These are phyloP conservation scores for Apotomis betuletana DNA, from an alignment of 2,888 invertebrate species.

Conservation along the genomic window DNA sequence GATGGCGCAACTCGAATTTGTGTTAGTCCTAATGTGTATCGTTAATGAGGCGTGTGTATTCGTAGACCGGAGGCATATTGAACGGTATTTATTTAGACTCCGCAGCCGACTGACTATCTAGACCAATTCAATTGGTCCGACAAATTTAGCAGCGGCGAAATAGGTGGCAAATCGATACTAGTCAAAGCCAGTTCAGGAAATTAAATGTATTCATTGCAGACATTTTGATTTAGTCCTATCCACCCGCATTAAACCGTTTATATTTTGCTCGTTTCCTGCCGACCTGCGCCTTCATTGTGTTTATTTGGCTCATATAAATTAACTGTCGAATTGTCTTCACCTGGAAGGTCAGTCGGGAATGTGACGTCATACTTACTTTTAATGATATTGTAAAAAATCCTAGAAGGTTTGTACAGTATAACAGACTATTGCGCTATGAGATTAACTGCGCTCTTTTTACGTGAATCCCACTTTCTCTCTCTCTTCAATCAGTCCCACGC, in stretches of 20 bases:
- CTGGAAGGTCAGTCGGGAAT: too few species aligned
- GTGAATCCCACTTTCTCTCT: too few species aligned
- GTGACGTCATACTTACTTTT: too few species aligned
- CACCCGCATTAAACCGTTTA: conserved; percentile 50
- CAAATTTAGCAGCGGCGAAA: conserved; percentile 60
- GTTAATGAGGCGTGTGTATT: not conserved
- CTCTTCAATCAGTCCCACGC: too few species aligned
- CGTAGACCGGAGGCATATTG: not conserved
- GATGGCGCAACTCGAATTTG: too few species aligned
- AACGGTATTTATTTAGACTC: conserved; percentile 16
- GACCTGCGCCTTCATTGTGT: conserved; percentile 44
- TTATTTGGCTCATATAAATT: conserved; percentile 39
- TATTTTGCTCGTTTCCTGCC: conserved; percentile 47
- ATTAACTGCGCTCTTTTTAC: too few species aligned
- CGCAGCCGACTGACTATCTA: conserved; percentile 34
- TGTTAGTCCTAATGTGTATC: not conserved
- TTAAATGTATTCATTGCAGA: conserved; percentile 67
- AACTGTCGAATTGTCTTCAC: conserved; percentile 13
- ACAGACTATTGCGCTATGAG: too few species aligned
- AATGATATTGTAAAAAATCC: too few species aligned
- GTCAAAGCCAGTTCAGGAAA: conserved; percentile 64
- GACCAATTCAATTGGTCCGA: conserved; percentile 58
- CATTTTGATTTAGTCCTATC: conserved; percentile 64
- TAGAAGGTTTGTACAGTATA: too few species aligned
- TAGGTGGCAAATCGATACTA: conserved; percentile 56